phyloP scores from a whole-genome alignment of 2,113 vertebrate species.

The Spilogale gracilis region DNA sequence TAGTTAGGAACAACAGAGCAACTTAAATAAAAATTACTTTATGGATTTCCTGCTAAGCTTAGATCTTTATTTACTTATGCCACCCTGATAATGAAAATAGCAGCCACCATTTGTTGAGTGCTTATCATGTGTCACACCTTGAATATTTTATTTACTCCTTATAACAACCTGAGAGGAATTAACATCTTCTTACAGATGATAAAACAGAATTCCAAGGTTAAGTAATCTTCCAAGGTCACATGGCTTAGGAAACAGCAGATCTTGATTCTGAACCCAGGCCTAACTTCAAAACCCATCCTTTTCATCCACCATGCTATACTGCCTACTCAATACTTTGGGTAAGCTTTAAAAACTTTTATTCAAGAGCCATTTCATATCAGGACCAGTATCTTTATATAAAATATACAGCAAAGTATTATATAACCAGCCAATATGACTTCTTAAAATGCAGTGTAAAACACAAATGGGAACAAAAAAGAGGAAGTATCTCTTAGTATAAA shows the following conservation, averaged over 20 bases:
- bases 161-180: constrained; percentile 4
- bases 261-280: constrained; percentile 11
- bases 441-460: background rate
- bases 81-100: constrained; percentile 34
- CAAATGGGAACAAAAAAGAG: background rate
- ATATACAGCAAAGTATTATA: background rate
- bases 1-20: constrained; percentile 71
- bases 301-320: background rate
- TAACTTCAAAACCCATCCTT: constrained; percentile 23
- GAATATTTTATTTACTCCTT: constrained; percentile 28
- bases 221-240: background rate
- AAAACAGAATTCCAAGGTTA: background rate
- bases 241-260: background rate
- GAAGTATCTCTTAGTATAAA: background rate
- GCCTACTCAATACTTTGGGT: background rate
- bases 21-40: constrained; percentile 74
- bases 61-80: background rate
- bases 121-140: background rate
- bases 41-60: background rate
- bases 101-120: background rate
- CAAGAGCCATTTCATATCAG: constrained; percentile 30
- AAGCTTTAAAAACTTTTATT: constrained; percentile 34
- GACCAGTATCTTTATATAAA: background rate
- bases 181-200: background rate
- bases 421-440: background rate